Base-by-base conservation (phyloP, 2,113 vertebrate species). In the Notechis scutatus region DNA sequence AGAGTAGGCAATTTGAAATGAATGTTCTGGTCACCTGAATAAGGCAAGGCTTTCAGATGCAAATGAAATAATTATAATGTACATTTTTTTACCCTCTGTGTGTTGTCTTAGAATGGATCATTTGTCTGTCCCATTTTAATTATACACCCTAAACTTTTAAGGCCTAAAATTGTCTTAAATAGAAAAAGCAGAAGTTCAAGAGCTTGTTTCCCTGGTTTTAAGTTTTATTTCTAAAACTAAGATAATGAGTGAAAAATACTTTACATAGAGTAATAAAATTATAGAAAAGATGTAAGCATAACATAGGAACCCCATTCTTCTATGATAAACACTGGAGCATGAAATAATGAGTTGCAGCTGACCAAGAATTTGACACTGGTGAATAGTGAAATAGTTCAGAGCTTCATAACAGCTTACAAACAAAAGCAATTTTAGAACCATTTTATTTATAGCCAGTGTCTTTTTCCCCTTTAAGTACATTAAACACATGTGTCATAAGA, bases 381-480 rank as follows among this genome's bases (percentile, higher is more conserved):
- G 92, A 94, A 95, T 96, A 95, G 91, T 95, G 93, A 90, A 94
- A 95, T 94, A 95, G 94, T 90, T 88, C 94, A 94, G 61, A 92
- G 23, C 94, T 93, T 11, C 69, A 90, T 88, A 96, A 95, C 96
- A 95, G 95, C 95, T 97, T 95, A 94, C 95, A 95, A 95, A 96
- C 92, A 94, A 93, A 74, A 95, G 94, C 91, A 93, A 96, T 97
- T 97, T 97, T 95, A 96, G 95, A 97, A 95, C 88, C 93, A 94
- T 97, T 97, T 97, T 96, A 97, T 95, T 95, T 95, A 96, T 94
- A 96, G 97, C 97, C 96, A 96, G 92, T 93, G 93, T 92, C 93
- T 5, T 34, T 26, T 24, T 56, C n/a, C 12, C 61, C 23, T 95
- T 95, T 95, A 97, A 97, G 96, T 95, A 97, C 96, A 96, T 97